Conservation (phyloP, 2,888 invertebrate species). For the Caenorhabditis imperialis region DNA sequence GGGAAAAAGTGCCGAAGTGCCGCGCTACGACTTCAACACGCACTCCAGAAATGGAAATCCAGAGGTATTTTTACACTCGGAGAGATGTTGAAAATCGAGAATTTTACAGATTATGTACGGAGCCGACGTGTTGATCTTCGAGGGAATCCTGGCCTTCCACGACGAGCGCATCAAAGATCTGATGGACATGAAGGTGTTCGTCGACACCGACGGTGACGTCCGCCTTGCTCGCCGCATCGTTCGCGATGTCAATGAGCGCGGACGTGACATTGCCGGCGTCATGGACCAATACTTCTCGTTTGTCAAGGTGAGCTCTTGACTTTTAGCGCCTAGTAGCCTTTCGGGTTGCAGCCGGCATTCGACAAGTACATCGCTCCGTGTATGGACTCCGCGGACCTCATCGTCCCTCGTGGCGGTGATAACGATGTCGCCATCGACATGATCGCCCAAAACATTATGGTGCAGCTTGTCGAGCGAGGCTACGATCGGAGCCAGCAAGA, state of each 20-base stretch:
- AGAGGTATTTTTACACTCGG: slow-evolving; percentile 80
- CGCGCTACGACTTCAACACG: slow-evolving; percentile 94
- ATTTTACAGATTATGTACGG: slow-evolving; percentile 87
- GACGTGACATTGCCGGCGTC: slow-evolving; percentile 81
- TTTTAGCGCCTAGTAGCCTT: slow-evolving; percentile 12
- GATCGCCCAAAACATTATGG: slow-evolving; percentile 97
- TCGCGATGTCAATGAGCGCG: slow-evolving; percentile 79
- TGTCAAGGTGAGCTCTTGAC: slow-evolving; percentile 84
- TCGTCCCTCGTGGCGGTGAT: slow-evolving; percentile 87
- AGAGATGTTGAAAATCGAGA: not conserved
- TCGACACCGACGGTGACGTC: slow-evolving; percentile 97
- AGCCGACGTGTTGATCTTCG: slow-evolving; percentile 98
- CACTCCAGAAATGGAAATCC: slow-evolving; percentile 80
- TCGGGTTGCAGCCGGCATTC: slow-evolving; percentile 85
- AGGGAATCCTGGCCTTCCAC: slow-evolving; percentile 96
- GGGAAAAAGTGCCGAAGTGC: slow-evolving; percentile 81
- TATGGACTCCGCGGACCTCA: slow-evolving; percentile 90
- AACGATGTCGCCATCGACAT: slow-evolving; percentile 91
- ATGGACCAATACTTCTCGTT: slow-evolving; percentile 95
- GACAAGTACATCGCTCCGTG: slow-evolving; percentile 91
- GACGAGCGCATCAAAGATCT: slow-evolving; percentile 85
- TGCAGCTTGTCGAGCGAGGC: slow-evolving; percentile 84
- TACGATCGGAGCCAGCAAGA: slow-evolving; percentile 63
- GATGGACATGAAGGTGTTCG: slow-evolving; percentile 94
- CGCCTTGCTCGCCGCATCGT: slow-evolving; percentile 87